Conservation (phyloP, 2,113 vertebrate species). For the Calonectris borealis region DNA sequence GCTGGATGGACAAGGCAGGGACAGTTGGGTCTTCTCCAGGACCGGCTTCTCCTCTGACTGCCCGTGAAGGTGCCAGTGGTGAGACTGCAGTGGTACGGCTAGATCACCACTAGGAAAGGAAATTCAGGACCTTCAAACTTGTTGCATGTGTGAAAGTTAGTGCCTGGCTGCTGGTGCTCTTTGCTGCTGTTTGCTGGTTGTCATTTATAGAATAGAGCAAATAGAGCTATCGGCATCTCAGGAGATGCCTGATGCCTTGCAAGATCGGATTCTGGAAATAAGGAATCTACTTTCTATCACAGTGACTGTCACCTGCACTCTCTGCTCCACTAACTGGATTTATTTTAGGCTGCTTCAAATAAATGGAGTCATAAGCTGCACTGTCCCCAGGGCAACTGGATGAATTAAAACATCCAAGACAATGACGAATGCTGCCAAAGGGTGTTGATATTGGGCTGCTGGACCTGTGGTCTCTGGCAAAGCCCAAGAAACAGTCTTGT, state of each 20-base stretch:
- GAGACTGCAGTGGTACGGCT: neutral
- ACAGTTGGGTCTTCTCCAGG: neutral
- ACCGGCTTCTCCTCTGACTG: neutral
- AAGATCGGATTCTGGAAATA: neutral
- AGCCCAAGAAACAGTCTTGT: neutral
- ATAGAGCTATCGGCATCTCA: neutral
- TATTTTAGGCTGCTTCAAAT: neutral
- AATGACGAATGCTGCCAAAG: neutral
- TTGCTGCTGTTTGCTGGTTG: neutral
- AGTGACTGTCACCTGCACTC: neutral
- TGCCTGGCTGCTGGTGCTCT: neutral
- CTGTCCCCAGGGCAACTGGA: neutral
- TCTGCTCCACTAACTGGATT: neutral
- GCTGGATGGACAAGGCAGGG: neutral
- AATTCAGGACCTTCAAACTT: neutral
- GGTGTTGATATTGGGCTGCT: neutral
- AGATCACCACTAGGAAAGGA: neutral
- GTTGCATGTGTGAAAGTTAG: neutral
- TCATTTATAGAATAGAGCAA: neutral
- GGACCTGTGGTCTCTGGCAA: neutral
- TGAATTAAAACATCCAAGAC: neutral
- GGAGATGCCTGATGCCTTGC: neutral
- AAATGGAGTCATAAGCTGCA: neutral
- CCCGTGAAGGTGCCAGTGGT: neutral
- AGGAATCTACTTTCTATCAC: neutral